Percentiles rank a stretch among this genome's conserved stretches.
phyloP scores from a whole-genome alignment of 2,113 vertebrate species.

The Colinus virginianus region DNA sequence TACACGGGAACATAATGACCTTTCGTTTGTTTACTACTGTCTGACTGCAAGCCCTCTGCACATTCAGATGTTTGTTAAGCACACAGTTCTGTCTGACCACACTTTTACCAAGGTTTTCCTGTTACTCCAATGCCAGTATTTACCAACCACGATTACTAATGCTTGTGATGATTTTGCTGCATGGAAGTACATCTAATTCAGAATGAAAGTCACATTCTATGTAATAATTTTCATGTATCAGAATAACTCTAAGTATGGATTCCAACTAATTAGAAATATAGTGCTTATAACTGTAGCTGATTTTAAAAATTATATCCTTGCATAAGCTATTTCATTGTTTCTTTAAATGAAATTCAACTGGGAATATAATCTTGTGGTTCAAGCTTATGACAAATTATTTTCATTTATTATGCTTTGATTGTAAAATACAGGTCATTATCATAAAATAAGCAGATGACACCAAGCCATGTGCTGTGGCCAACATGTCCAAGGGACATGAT shows the following conservation, averaged over 20 bases:
- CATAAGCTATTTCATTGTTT: neutral
- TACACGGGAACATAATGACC: constrained; percentile 12
- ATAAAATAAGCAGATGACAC: neutral
- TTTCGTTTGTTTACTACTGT: constrained; percentile 36
- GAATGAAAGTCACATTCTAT: neutral
- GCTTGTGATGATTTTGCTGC: neutral
- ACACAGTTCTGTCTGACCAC: constrained; percentile 13
- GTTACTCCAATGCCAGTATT: constrained; percentile 21
- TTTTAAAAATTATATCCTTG: neutral
- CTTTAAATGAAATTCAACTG: neutral
- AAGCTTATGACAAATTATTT: neutral
- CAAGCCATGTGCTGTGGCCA: too few species aligned
- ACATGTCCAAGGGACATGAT: too few species aligned
- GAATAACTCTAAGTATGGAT: neutral
- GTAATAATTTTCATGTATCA: neutral
- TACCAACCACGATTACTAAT: neutral
- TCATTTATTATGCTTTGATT: neutral
- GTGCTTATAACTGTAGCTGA: neutral
- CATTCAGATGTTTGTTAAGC: constrained; percentile 24
- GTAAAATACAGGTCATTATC: neutral
- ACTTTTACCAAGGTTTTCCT: constrained; percentile 3
- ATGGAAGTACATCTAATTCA: neutral
- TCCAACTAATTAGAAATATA: neutral
- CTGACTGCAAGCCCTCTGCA: constrained; percentile 14
- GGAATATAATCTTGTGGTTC: neutral